These are phyloP conservation scores for Acheta domesticus DNA, from an alignment of 2,888 invertebrate genomes.

Conservation along the genomic window DNA sequence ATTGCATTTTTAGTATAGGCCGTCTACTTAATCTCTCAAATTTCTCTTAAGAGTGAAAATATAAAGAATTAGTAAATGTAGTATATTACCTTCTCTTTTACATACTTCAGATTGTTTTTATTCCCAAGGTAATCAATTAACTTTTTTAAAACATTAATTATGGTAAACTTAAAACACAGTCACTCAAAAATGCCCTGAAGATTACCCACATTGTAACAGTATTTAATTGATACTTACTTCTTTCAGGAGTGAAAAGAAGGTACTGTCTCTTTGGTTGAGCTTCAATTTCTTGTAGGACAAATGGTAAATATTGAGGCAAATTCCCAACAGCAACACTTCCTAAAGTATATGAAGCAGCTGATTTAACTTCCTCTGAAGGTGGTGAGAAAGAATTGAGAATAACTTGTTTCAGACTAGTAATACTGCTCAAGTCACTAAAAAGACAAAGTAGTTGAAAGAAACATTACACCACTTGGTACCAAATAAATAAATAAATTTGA, in stretches of 20 bases:
- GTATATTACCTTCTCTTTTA: no score
- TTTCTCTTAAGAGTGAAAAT: no score
- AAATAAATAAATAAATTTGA: not conserved
- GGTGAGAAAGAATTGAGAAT: constrained; percentile 85
- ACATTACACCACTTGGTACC: not conserved
- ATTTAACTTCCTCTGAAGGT: constrained; percentile 93
- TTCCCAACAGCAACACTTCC: constrained; percentile 96
- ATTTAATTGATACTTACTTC: constrained; percentile 61
- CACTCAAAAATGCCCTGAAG: constrained; percentile 36
- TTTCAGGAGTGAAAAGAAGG: constrained; percentile 90
- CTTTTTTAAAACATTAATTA: no score
- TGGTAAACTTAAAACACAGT: no score
- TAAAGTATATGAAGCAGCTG: constrained; percentile 94
- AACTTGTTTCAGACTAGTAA: constrained; percentile 70
- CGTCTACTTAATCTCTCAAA: no score
- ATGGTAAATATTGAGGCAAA: constrained; percentile 86
- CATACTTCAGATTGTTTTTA: no score
- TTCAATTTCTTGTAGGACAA: constrained; percentile 90
- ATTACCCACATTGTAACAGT: constrained; percentile 27
- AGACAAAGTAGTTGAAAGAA: not conserved
- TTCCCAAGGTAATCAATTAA: no score
- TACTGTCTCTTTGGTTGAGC: constrained; percentile 94
- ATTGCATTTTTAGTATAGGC: no score
- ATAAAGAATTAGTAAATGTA: no score
- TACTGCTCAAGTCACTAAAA: constrained; percentile 70